Percentiles rank a stretch among this genome's conserved stretches.
These are phyloP conservation scores for Crotalus horridus DNA, from an alignment of 2,113 vertebrate species.

Conservation along the genomic window DNA sequence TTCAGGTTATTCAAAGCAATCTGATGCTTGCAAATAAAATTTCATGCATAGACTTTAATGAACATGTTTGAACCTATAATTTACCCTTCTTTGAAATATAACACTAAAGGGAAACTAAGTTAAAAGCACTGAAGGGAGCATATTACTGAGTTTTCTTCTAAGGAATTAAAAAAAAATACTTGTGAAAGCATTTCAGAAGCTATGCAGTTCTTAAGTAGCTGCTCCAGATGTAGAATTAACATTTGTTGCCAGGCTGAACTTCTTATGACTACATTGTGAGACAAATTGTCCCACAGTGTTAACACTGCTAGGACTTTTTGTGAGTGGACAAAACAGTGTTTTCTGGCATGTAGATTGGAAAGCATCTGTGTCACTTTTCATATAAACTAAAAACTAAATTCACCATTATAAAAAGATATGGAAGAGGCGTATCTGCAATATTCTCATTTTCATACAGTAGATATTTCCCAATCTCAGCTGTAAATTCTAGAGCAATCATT, in stretches of 20 bases:
- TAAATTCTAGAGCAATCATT: conserved; percentile 59
- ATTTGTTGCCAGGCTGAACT: background rate
- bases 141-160: background rate
- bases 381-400: conserved; percentile 51
- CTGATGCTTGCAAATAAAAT: background rate
- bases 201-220: conserved; percentile 33
- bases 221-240: conserved; percentile 29
- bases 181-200: conserved; percentile 22
- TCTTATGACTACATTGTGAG: conserved; percentile 15
- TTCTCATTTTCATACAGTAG: conserved; percentile 68
- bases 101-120: background rate
- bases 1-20: background rate
- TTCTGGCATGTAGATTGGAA: conserved; percentile 56
- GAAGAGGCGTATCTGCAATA: conserved; percentile 61
- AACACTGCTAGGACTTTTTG: background rate
- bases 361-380: conserved; percentile 72
- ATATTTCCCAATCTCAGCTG: conserved; percentile 57
- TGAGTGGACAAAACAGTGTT: conserved; percentile 11
- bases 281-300: background rate
- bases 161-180: conserved; percentile 6
- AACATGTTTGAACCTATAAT: fast-evolving
- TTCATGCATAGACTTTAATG: background rate
- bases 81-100: background rate
- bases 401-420: conserved; percentile 44
- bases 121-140: conserved; percentile 1